Conservation (phyloP, 2,113 vertebrate species). For the Melospiza melodia region DNA sequence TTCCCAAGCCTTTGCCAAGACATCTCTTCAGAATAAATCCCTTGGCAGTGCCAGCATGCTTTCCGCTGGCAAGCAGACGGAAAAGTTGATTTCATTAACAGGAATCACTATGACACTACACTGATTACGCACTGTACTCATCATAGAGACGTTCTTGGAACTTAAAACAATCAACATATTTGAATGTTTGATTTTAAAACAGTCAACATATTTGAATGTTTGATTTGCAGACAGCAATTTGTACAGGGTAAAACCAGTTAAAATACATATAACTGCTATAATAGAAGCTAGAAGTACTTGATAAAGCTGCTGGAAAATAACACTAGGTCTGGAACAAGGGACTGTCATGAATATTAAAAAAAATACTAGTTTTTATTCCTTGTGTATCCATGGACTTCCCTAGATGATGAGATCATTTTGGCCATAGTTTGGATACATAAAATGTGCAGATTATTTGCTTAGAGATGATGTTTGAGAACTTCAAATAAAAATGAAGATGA, state of each 20-base stretch:
- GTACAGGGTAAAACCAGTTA: neutral
- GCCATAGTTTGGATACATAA: neutral
- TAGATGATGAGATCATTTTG: neutral
- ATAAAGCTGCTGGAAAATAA: neutral
- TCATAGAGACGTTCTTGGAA: fast-evolving
- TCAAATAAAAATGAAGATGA: constrained; percentile 1
- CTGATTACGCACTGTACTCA: neutral
- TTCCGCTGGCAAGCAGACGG: neutral
- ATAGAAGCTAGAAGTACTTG: neutral
- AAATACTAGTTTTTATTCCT: neutral
- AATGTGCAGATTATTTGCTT: neutral
- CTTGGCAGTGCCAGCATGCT: neutral
- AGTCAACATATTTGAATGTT: neutral
- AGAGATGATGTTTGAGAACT: neutral
- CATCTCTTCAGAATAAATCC: neutral
- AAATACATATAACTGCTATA: neutral
- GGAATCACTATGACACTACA: neutral
- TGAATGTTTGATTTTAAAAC: neutral
- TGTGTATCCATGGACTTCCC: fast-evolving
- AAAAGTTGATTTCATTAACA: neutral
- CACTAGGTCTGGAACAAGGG: neutral
- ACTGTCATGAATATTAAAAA: neutral
- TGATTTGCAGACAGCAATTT: neutral
- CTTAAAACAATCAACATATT: neutral
- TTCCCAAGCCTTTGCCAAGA: neutral